A percentile compares a stretch with the other conserved stretches of the same genome.
These are phyloP conservation scores for Cephus pygmeus DNA, from an alignment of 2,888 invertebrate species.

Conservation along the genomic window DNA sequence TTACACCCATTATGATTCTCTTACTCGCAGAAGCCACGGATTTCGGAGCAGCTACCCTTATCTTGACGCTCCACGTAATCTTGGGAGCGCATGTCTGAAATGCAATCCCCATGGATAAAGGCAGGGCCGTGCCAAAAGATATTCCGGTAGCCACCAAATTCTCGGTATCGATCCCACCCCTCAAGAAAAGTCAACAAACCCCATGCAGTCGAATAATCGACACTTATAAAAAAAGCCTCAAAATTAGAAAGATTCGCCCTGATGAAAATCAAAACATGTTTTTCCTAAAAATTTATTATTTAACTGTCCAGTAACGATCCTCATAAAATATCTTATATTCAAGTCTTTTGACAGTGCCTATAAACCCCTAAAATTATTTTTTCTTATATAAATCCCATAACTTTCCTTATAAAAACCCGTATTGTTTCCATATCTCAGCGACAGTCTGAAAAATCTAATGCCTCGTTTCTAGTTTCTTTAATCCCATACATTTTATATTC, in stretches of 20 bases:
- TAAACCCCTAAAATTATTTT: not conserved
- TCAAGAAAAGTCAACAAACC: not conserved
- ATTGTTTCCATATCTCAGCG: not conserved
- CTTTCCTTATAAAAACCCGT: not conserved
- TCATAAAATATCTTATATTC: not conserved
- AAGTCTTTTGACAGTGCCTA: not conserved
- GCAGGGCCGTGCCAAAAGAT: not conserved
- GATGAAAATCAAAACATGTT: too few species aligned
- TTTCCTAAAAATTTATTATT: not conserved
- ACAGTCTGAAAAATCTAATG: not conserved
- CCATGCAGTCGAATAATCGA: not conserved
- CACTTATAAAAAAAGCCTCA: not conserved
- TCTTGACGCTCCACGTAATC: slow-evolving; percentile 14
- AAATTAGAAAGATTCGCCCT: not conserved
- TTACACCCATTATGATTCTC: slow-evolving; percentile 26
- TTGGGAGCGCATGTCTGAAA: slow-evolving; percentile 31
- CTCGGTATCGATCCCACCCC: not conserved
- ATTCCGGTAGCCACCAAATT: not conserved
- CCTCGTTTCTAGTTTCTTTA: not conserved
- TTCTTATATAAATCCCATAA: not conserved
- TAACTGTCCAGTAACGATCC: not conserved
- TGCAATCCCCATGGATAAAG: not conserved
- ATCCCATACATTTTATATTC: not conserved
- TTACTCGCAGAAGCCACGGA: slow-evolving; percentile 21
- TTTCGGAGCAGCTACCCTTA: slow-evolving; percentile 16